Conservation (phyloP, 2,797 vertebrate genomes). For the Furcifer pardalis region DNA sequence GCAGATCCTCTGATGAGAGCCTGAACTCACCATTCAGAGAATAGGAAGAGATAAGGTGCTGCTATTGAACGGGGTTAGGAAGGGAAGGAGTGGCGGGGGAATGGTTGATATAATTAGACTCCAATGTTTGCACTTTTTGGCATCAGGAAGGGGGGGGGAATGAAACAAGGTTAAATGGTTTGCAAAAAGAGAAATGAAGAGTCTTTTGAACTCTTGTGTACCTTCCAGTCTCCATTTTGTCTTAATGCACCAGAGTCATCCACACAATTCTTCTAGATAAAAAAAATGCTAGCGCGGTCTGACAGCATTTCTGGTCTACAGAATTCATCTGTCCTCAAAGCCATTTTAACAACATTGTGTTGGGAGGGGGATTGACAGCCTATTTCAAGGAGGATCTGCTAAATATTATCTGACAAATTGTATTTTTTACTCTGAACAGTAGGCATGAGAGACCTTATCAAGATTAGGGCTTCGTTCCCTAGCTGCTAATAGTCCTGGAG, state of each 20-base stretch:
- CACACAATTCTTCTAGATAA: background rate
- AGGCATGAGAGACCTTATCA: too few species aligned
- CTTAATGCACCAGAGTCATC: background rate
- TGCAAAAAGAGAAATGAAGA: background rate
- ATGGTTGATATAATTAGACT: background rate
- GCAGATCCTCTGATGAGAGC: slow-evolving; percentile 22
- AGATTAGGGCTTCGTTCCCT: too few species aligned
- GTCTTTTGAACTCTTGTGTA: background rate
- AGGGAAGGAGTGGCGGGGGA: background rate
- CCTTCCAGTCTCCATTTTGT: background rate
- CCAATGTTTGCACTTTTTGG: background rate
- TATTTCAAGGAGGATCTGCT: too few species aligned
- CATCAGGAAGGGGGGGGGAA: background rate
- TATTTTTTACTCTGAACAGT: too few species aligned
- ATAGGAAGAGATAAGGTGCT: slow-evolving; percentile 5
- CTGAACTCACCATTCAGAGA: background rate
- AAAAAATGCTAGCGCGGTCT: background rate
- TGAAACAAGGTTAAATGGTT: slow-evolving; percentile 12
- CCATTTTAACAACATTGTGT: background rate
- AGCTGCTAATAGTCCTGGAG: too few species aligned
- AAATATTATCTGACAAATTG: too few species aligned
- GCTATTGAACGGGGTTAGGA: background rate
- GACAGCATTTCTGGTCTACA: background rate
- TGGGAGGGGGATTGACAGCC: too few species aligned
- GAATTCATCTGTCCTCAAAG: background rate